These are phyloP conservation scores for Vulpes lagopus DNA, from an alignment of 2,113 vertebrate genomes.

Conservation along the genomic window DNA sequence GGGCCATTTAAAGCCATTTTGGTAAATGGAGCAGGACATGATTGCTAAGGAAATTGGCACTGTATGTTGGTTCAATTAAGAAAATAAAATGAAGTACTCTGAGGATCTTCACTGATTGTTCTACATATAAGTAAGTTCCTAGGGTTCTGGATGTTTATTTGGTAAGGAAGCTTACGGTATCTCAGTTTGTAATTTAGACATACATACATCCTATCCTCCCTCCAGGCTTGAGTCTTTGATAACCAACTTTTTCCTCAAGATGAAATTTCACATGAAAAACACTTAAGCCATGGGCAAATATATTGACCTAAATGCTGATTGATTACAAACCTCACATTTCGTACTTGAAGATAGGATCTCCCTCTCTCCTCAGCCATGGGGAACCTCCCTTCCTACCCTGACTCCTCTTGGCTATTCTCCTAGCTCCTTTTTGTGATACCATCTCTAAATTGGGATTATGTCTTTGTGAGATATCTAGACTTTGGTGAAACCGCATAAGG, in stretches of 20 bases:
- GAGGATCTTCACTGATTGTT: slow-evolving; percentile 2
- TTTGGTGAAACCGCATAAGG: slow-evolving; percentile 3
- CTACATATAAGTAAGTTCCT: neutral
- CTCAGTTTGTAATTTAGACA: slow-evolving; percentile 30
- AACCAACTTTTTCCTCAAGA: neutral
- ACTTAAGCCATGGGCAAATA: neutral
- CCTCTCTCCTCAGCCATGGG: neutral
- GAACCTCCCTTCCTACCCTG: neutral
- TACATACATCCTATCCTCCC: neutral
- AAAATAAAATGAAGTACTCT: slow-evolving; percentile 5
- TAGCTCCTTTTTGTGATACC: neutral
- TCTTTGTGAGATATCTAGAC: neutral
- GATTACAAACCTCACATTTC: neutral
- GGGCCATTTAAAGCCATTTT: slow-evolving; percentile 28
- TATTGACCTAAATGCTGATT: neutral
- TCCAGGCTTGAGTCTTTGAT: neutral
- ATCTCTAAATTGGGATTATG: neutral
- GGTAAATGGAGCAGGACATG: neutral
- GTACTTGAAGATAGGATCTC: neutral
- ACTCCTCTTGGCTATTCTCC: neutral
- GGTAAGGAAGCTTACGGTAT: neutral
- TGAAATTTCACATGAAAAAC: slow-evolving; percentile 45
- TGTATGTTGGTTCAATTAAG: slow-evolving; percentile 35
- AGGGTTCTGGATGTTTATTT: neutral
- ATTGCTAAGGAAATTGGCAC: neutral